phyloP scores from a whole-genome alignment of 2,888 invertebrate species.

The Matsumyia berberina region DNA sequence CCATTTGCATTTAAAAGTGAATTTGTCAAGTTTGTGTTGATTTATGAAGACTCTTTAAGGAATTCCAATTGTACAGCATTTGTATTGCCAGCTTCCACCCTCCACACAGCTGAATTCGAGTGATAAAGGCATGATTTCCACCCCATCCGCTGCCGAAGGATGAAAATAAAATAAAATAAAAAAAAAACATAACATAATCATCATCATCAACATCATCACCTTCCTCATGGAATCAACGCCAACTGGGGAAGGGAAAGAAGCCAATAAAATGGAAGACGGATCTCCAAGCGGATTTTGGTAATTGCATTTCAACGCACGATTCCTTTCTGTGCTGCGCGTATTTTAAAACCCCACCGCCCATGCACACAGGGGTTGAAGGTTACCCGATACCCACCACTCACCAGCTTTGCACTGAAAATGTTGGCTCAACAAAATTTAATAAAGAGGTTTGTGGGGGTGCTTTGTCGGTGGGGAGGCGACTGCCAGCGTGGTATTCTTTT shows the following conservation, averaged over 20 bases:
- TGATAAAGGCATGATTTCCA: slow-evolving; percentile 10
- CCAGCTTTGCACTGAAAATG: slow-evolving; percentile 27
- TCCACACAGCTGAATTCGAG: slow-evolving; percentile 8
- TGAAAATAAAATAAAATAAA: no score
- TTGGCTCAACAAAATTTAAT: slow-evolving; percentile 62
- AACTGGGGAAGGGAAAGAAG: background rate
- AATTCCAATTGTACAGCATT: slow-evolving; percentile 15
- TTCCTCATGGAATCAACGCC: background rate
- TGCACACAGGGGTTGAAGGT: slow-evolving; percentile 21
- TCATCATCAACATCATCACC: slow-evolving; percentile 27
- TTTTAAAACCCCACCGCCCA: background rate
- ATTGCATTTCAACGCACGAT: slow-evolving; percentile 56
- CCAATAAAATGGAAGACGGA: slow-evolving; percentile 32
- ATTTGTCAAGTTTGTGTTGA: slow-evolving; percentile 17
- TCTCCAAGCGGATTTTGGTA: slow-evolving; percentile 55
- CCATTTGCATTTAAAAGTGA: slow-evolving; percentile 13
- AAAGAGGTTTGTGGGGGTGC: slow-evolving; percentile 47
- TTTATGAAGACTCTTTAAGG: slow-evolving; percentile 12
- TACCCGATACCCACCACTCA: background rate
- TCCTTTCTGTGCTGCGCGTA: slow-evolving; percentile 23
- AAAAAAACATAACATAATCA: no score
- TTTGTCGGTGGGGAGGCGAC: slow-evolving; percentile 19
- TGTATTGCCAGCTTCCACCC: background rate
- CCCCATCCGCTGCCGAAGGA: background rate
- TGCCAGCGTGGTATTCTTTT: slow-evolving; percentile 37